Base-by-base conservation (phyloP, 2,113 vertebrate species). In the Heterotilapia buettikoferi region DNA sequence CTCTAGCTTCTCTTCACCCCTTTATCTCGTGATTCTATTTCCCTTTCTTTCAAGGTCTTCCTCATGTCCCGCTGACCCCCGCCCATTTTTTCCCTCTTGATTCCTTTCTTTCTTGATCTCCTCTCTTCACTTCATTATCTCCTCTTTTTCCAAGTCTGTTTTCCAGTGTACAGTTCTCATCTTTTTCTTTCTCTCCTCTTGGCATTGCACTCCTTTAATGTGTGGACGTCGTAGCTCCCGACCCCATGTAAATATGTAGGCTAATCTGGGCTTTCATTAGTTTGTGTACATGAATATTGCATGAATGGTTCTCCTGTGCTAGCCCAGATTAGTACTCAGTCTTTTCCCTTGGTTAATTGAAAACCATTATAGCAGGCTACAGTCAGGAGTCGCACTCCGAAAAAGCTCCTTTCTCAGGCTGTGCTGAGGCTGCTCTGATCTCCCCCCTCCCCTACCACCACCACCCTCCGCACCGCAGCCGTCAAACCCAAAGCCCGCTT, bases 211-310 rank as follows among this genome's bases (percentile, higher is more conserved):
- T 83, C 50, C 80, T 91, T 88, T 87, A 88, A 89, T 82, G 88
- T 83, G 86, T 86, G 90, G 87, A 91, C 68, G 43, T 63, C 63
- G 86, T 80, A 52, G 73, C 57, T 61, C 61, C 53, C 80, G 78
- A 93, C 91, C 91, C 91, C 63, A 24, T 90, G 84, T 91, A 93
- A 93, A 94, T 93, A 90, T 95, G 87, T 92, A 92, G 94, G 91
- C 93, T 95, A 95, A 96, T 96, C 93, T 92, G 76, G 84, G 90
- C 88, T 95, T 94, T 92, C 89, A 89, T 93, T 93, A 90, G 90
- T 94, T 94, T 95, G 92, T 95, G 95, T 96, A 90, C 92, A 95
- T 96, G 92, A 94, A 94, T 94, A 94, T 94, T 94, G 92, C 92
- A 94, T 93, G 92, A 92, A 93, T 93, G 85, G 40, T 56, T 88